Percentiles rank a stretch among this genome's conserved stretches.
Evolutionary conservation across 2,888 invertebrate species (phyloP).

Genomic region (Scaptomyza parva): DNA sequence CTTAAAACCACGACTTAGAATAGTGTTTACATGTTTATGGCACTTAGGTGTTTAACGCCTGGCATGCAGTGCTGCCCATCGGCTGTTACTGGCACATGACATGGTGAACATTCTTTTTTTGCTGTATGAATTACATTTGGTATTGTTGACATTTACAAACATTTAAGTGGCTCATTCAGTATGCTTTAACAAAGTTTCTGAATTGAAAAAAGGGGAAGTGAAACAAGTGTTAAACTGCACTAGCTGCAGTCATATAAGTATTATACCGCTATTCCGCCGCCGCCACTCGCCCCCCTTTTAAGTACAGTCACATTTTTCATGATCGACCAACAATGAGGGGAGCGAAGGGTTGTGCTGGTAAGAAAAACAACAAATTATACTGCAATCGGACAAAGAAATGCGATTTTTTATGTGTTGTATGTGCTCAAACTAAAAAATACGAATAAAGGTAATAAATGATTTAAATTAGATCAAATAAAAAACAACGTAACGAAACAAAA

Average conservation of each 20-base stretch:
- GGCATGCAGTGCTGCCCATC: constrained; percentile 45
- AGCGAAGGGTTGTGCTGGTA: no score
- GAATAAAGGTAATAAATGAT: constrained; percentile 6
- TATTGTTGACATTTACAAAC: constrained; percentile 5
- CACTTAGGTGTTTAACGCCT: constrained; percentile 37
- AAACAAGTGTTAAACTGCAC: constrained; percentile 3
- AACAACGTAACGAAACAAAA: constrained; percentile 30
- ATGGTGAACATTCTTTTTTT: constrained; percentile 6
- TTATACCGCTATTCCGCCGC: constrained; percentile 32
- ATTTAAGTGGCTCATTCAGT: neutral
- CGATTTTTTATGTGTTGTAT: constrained; percentile 45
- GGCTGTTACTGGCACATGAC: constrained; percentile 26
- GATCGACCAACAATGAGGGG: neutral
- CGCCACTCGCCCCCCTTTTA: neutral
- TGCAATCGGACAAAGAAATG: constrained; percentile 33
- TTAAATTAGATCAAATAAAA: constrained; percentile 24
- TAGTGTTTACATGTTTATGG: constrained; percentile 51
- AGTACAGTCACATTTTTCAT: constrained; percentile 3
- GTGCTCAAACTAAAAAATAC: constrained; percentile 44
- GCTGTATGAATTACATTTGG: constrained; percentile 1
- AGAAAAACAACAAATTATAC: neutral
- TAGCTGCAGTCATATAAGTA: constrained; percentile 36
- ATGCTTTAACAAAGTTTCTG: neutral
- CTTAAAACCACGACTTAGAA: constrained; percentile 31
- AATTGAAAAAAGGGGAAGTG: neutral